Conservation (phyloP, 2,797 vertebrate genomes). For the Orientallactaga sibirica region DNA sequence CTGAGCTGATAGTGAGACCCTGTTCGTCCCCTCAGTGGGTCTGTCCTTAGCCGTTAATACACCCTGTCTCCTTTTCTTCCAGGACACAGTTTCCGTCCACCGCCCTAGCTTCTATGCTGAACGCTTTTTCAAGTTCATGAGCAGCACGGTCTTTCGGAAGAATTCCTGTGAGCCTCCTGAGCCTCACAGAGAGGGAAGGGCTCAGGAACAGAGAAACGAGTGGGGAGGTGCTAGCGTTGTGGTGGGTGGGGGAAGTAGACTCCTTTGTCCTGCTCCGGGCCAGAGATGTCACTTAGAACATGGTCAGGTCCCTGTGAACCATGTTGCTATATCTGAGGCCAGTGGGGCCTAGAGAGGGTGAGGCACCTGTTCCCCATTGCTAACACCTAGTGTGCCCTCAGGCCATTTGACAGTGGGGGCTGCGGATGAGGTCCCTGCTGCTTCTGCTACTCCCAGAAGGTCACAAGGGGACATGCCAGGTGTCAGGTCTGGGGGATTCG, state of each 20-base stretch:
- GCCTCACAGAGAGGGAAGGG: neutral
- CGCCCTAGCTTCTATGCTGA: constrained; percentile 98
- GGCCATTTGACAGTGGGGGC: no score
- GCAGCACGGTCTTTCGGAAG: constrained; percentile 96
- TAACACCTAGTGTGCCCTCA: no score
- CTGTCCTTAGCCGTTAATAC: fast-evolving
- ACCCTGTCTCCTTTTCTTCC: constrained; percentile 58
- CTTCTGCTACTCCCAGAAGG: neutral
- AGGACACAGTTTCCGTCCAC: constrained; percentile 99
- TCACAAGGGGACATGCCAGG: neutral
- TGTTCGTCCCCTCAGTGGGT: neutral
- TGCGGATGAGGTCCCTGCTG: no score
- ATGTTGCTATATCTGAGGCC: fast-evolving
- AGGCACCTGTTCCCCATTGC: no score
- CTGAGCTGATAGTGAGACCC: neutral
- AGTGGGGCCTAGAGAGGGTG: neutral
- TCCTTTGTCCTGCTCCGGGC: neutral
- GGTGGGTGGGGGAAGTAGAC: neutral
- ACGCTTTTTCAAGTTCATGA: constrained; percentile 99
- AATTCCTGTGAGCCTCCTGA: constrained; percentile 94
- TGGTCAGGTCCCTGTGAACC: no score
- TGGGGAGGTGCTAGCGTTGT: neutral
- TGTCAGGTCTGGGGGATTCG: no score
- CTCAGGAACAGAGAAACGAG: fast-evolving
- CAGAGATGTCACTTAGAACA: no score